Base-by-base conservation (phyloP, 2,888 invertebrate genomes). In the Ormyrus thymus region DNA sequence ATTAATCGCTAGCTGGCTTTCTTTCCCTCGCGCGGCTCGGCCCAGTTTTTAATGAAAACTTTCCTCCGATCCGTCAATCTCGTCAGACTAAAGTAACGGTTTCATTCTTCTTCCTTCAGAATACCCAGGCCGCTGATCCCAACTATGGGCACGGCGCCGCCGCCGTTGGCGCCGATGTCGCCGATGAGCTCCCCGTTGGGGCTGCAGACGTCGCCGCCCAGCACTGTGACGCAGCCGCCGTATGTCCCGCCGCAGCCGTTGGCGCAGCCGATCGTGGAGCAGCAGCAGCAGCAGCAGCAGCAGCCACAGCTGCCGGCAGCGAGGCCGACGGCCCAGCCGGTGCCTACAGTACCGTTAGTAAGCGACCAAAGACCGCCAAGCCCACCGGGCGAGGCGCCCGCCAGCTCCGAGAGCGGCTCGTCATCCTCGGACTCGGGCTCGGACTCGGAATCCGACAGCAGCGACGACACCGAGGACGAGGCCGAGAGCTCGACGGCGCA, bases 341-440 rank as follows among this genome's bases (percentile, higher is more conserved):
- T 11, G 77, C 70, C 83, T 80, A 68, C 80, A 29, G 59, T 84
- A 84, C 79, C 29, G 29, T 29, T 29, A 29, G 29, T 29, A 29
- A 29, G 29, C 29, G 29, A 29, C 29, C 85, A 86, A 82, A 86
- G 87, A 83, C 87, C 87, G 7, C 86, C 88, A 9, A 89, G 83
- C 90, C 92, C 81, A 7, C 69, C 75, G 81, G 90, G 91, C 84
- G 86, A 91, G 48, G 77, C 76, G 43, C 77, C 80, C 0, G 76
- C 83, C 45, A 90, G 89, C 66, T 89, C 90, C 11, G 91, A 91
- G 85, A 91, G 93, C 85, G 91, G 93, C 84, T 91, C 92, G 6
- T 93, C 94, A 1, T 93, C 93, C 0, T 93, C 93, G 56, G 94
- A 93, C 85, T 93, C 94, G 0, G 92, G 92, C 81, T 92, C 93